Conservation (phyloP, 2,888 invertebrate genomes). For the Diplazon laetatorius region DNA sequence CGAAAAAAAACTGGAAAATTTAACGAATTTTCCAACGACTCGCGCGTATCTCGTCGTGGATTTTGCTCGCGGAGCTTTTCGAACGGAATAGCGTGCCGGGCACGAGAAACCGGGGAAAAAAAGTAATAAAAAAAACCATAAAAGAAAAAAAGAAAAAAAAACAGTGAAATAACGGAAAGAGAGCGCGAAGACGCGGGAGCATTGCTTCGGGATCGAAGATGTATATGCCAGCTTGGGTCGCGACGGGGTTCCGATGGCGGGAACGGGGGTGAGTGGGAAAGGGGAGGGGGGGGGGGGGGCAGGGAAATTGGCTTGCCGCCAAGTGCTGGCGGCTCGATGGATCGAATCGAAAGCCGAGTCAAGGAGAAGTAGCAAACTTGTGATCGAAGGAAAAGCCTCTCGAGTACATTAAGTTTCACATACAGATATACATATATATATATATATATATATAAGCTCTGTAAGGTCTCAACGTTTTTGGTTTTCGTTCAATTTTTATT, state of each 20-base stretch:
- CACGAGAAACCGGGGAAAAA: constrained; percentile 1
- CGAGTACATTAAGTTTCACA: neutral
- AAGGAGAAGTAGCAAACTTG: constrained; percentile 32
- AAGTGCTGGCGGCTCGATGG: constrained; percentile 54
- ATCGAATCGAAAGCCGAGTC: constrained; percentile 54
- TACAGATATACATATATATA: no score
- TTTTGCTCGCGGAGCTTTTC: constrained; percentile 19
- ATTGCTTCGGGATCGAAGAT: constrained; percentile 45
- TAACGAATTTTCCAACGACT: constrained; percentile 42
- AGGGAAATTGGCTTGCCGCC: constrained; percentile 60
- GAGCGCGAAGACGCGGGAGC: constrained; percentile 31
- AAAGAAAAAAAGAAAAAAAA: constrained; percentile 33
- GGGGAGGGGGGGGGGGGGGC: constrained; percentile 3
- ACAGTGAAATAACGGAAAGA: constrained; percentile 22
- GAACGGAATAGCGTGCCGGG: constrained; percentile 6
- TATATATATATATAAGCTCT: no score
- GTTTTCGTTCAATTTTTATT: no score
- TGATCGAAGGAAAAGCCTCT: constrained; percentile 27
- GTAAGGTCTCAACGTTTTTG: no score
- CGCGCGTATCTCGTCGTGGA: constrained; percentile 9
- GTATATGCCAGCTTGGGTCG: neutral
- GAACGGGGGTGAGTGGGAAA: neutral
- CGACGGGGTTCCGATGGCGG: neutral
- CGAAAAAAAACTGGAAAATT: constrained; percentile 45
- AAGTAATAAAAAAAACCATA: constrained; percentile 32